phyloP scores from a whole-genome alignment of 2,797 vertebrate genomes.

The Takifugu rubripes region DNA sequence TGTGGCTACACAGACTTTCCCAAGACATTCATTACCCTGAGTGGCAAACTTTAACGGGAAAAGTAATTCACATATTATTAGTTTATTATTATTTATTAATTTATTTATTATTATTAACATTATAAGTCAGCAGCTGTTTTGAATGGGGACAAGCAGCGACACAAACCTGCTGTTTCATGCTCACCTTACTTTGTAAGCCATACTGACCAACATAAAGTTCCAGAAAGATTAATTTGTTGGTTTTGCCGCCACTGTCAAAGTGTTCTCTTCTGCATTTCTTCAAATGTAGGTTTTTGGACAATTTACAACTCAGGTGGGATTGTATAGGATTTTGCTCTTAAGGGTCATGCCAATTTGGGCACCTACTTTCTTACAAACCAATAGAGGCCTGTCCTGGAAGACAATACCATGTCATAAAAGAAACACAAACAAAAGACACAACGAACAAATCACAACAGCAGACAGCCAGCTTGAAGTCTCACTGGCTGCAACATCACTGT shows the following conservation, averaged over 20 bases:
- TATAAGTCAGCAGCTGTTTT: slow-evolving; percentile 43
- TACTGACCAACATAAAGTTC: slow-evolving; percentile 53
- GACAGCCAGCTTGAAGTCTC: not conserved
- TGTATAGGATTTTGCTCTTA: slow-evolving; percentile 22
- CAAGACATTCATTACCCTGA: slow-evolving; percentile 24
- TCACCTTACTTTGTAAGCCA: slow-evolving; percentile 45
- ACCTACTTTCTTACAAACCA: slow-evolving; percentile 19
- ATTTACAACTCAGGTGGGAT: slow-evolving; percentile 35
- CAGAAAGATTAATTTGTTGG: slow-evolving; percentile 39
- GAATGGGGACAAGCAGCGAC: slow-evolving; percentile 32
- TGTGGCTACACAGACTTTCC: not conserved
- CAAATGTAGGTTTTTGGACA: slow-evolving; percentile 21
- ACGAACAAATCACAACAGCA: slow-evolving; percentile 8
- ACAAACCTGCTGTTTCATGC: slow-evolving; percentile 29
- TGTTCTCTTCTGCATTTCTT: slow-evolving; percentile 49
- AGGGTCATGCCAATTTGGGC: slow-evolving; percentile 20
- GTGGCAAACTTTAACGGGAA: slow-evolving; percentile 28
- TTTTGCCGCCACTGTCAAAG: slow-evolving; percentile 43
- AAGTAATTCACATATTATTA: no score
- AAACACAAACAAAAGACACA: no score
- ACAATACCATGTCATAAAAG: not conserved
- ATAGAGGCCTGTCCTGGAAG: slow-evolving; percentile 4
- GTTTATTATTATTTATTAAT: not conserved
- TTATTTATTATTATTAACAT: not conserved
- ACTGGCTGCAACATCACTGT: not conserved